A percentile compares a stretch with the other conserved stretches of the same genome.
phyloP scores from a whole-genome alignment of 2,113 vertebrate species.

The Tupaia tana region DNA sequence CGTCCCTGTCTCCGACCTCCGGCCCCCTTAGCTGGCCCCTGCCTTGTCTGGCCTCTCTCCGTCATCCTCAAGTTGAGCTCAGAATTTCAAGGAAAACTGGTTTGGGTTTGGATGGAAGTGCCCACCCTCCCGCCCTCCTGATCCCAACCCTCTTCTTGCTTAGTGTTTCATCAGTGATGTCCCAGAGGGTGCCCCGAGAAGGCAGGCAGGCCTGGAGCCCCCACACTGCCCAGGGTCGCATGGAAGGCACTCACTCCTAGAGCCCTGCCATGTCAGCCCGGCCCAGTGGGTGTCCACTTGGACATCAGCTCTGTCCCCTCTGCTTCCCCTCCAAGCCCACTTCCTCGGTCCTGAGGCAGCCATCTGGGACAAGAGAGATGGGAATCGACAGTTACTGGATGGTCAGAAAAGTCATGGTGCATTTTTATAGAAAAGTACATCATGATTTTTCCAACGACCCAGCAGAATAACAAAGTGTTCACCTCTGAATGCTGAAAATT shows the following conservation, averaged over 20 bases:
- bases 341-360: neutral
- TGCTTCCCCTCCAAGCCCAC: fast-evolving
- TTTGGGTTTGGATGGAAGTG: neutral
- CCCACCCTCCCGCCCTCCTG: neutral
- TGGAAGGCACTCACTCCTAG: neutral
- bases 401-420: too few species aligned
- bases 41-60: neutral
- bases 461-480: neutral
- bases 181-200: neutral
- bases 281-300: neutral
- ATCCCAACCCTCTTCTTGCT: neutral
- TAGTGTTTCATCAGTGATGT: neutral
- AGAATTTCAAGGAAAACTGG: neutral
- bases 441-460: too few species aligned
- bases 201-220: neutral
- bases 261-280: neutral
- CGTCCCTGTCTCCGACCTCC: neutral
- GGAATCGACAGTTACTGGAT: neutral
- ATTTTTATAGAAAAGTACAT: too few species aligned
- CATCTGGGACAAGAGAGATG: neutral
- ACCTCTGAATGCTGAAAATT: neutral
- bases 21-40: fast-evolving
- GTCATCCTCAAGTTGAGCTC: neutral
- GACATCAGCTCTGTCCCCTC: fast-evolving
- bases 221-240: neutral